A percentile compares a stretch with the other conserved stretches of the same genome.
These are phyloP conservation scores for Strix occidentalis DNA, from an alignment of 2,797 vertebrate species.

Conservation along the genomic window DNA sequence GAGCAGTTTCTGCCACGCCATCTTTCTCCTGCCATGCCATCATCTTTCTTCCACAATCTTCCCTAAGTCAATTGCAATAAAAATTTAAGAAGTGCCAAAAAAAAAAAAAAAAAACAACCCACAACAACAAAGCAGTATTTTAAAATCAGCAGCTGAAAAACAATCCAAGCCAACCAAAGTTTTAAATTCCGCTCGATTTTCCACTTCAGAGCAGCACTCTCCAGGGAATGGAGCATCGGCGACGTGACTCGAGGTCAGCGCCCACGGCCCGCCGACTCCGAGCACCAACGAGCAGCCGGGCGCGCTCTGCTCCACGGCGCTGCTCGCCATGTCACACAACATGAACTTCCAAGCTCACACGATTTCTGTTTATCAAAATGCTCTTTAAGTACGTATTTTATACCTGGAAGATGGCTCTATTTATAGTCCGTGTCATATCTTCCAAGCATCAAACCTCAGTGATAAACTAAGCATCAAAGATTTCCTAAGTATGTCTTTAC, in stretches of 20 bases:
- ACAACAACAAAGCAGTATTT: neutral
- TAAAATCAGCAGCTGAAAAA: neutral
- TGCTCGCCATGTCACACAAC: neutral
- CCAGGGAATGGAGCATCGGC: neutral
- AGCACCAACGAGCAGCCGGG: rapidly evolving
- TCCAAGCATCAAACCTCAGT: neutral
- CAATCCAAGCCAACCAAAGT: neutral
- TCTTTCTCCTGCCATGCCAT: neutral
- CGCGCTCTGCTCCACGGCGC: neutral
- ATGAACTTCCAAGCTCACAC: neutral
- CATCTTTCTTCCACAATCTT: neutral
- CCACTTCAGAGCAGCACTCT: neutral
- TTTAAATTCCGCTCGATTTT: neutral
- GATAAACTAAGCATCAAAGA: neutral
- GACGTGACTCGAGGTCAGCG: neutral
- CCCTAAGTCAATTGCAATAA: neutral
- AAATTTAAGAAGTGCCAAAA: neutral
- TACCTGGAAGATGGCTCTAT: neutral
- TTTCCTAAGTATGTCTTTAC: neutral
- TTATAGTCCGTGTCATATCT: neutral
- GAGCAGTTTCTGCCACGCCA: neutral
- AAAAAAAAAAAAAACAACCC: neutral
- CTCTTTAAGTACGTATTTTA: neutral
- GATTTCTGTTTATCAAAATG: neutral
- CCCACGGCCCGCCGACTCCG: neutral